Base-by-base conservation (phyloP, 1,140 invertebrate genomes). In the Procambarus clarkii region DNA sequence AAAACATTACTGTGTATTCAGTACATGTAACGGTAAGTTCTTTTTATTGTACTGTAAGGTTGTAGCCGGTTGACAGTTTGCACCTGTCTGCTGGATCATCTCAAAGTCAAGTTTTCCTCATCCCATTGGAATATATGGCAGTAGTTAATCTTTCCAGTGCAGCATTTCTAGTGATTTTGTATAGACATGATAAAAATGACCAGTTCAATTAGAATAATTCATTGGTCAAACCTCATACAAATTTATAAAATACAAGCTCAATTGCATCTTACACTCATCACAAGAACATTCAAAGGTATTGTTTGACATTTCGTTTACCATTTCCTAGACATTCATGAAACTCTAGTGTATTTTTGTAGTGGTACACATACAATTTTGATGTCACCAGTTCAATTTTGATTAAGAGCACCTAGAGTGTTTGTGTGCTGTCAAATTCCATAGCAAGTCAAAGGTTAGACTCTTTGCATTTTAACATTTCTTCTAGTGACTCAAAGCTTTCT, bases 1-100 rank as follows among this genome's bases (percentile, higher is more conserved):
- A 78, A 54, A 83, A 77, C 82, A 58, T 88, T 69, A 88, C 54
- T 34, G 60, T 86, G 87, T 88, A 79, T 88, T 88, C 79, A 81
- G 79, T 88, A 88, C 79, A 82, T 88, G 79, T 88, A 81, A 88
- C 74, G 60, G 79, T 71, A 88, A 88, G 87, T 88, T 88, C 58
- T 88, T 74, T 88, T 88, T 88, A 88, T 78, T 69, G 64, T 88
- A 81, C 58, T 88, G 45, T 80, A 71, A 71, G 87, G 78, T 88
- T 80, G 87, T 88, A 88, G 78, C 48, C 64, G 48, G 46, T 81
- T 58, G 44, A 71, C 60, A 69, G 69, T 85, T 85, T 85, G 48
- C 79, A 54, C 79, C 54, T 81, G 69, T 74, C 34, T 74, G 69
- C 69, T 74, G 69, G 69, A 74, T 74, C 69, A 74, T 74, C 24